Base-by-base conservation (phyloP, 2,113 vertebrate species). In the Microcebus jonahi region DNA sequence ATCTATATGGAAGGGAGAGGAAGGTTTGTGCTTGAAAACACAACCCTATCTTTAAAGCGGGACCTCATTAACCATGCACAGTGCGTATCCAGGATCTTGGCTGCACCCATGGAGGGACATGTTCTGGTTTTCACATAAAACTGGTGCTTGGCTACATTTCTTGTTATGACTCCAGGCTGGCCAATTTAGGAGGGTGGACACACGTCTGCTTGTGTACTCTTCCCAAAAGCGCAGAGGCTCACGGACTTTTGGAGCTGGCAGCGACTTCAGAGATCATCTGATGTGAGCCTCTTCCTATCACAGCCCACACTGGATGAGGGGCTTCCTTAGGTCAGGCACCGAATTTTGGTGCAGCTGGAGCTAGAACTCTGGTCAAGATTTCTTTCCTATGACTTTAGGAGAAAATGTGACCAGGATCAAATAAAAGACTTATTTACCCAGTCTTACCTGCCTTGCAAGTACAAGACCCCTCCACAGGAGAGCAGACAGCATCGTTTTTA, bases 391-490 rank as follows among this genome's bases (percentile, higher is more conserved):
- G 79, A 67, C 70, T 93, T 87, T 25, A 45, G 68, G 59, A 88
- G 31, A n/a, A 36, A 42, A 84, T 0, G 23, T 65, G 42, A 63
- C 11, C 0, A 25, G 27, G 39, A 65, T 8, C 34, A 87, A n/a
- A 70, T 42, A 20, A 79, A 53, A 59, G 23, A 23, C 80, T 71
- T 53, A 70, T 39, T 83, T 29, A 21, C 59, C 42, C 36, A 76
- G 17, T 75, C 98, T 96, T 97, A 99, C 99, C 99, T 99, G 99
- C 98, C 98, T 98, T 99, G 97, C 99, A 99, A 83, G 98, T 98
- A 97, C 99, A 99, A 67, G 99, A 99, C 27, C 99, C 99, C 5
- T 99, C 99, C 67, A 99, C 99, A 50, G 99, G 97, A n/a, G 99
- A 99, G 94, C 99, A 99, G 59, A 97, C 36, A 1, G 99, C 99